Evolutionary conservation across 1,140 invertebrate genomes (phyloP), one percentile per base, ranked within the genome.

Genomic region (Heliconius eleuchia): DNA sequence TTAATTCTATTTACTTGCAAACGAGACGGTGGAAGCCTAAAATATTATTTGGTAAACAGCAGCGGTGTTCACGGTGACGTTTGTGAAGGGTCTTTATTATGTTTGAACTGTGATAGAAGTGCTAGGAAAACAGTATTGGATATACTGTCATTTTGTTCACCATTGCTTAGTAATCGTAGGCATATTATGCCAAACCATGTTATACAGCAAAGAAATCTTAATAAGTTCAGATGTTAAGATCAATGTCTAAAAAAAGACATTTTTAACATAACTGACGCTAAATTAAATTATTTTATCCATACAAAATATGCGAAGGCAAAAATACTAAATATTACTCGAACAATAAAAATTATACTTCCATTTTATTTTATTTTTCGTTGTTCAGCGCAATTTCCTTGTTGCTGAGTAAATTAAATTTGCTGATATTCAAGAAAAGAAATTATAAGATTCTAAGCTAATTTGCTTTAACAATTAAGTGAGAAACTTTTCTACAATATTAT

Each of bases 371-470:
- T 57, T 75, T 23, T 55, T 73, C 74, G n/a, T 39, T 80, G 50
- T 42, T 74, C 75, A 71, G 11, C 79, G 39, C 79, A 77, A 80
- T 77, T 80, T 77, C 75, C 75, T 80, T 77, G 76, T 73, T 77
- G 72, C 75, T 77, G 55, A 77, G 75, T 74, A 80, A 80, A 80
- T 80, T 80, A 39, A 77, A 80, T 80, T 77, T 60, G 23, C 74
- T 75, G 52, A 77, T 74, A 80, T 70, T 77, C 52, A 30, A 77
- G n/a, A 71, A 71, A 71, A 73, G 19, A 52, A 71, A 30, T 30
- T 66, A 30, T 52, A 16, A 57, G 30, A n/a, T 27, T 70, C n/a
- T 60, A 70, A 73, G 52, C 27, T 71, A n/a, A 46, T 73, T 77
- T 34, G 27, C 27, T 27, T 73, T 27, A 34, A 23, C 50, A 23